A percentile compares a stretch with the other conserved stretches of the same genome.
Conservation (phyloP, 2,888 invertebrate species). For the Heliconius sara region DNA sequence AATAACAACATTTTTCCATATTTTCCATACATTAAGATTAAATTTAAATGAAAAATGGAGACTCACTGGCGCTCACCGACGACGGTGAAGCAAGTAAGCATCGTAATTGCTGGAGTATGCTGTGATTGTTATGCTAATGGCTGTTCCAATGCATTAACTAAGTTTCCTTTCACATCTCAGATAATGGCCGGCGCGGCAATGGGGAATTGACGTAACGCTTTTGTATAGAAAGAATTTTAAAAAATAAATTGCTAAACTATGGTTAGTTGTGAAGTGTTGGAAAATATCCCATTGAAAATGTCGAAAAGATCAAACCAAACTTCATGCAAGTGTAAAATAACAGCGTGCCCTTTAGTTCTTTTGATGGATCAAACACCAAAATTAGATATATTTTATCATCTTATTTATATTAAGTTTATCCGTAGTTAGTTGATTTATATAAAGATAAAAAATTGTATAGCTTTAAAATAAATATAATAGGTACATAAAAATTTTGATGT, state of each 20-base stretch:
- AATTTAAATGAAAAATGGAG: slow-evolving; percentile 8
- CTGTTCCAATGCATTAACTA: slow-evolving; percentile 36
- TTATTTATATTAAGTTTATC: neutral
- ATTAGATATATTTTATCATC: neutral
- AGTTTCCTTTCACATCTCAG: slow-evolving; percentile 45
- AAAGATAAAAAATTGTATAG: neutral
- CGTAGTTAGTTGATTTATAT: neutral
- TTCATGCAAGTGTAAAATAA: slow-evolving; percentile 28
- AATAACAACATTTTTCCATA: neutral
- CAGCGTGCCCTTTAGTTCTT: slow-evolving; percentile 1
- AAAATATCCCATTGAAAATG: slow-evolving; percentile 19
- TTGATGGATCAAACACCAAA: slow-evolving; percentile 25
- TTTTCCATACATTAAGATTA: neutral
- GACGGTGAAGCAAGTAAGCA: slow-evolving; percentile 34
- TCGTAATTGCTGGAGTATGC: slow-evolving; percentile 37
- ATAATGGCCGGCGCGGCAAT: slow-evolving; percentile 42
- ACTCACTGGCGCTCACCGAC: neutral
- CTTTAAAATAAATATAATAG: neutral
- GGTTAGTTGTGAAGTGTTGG: slow-evolving; percentile 13
- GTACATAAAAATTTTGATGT: neutral
- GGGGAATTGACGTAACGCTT: slow-evolving; percentile 38
- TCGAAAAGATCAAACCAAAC: slow-evolving; percentile 3
- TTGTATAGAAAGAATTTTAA: slow-evolving; percentile 30
- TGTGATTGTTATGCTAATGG: slow-evolving; percentile 44
- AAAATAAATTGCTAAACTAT: slow-evolving; percentile 22